These are phyloP conservation scores for Hypolimnas misippus DNA, from an alignment of 2,888 invertebrate genomes.

Conservation along the genomic window DNA sequence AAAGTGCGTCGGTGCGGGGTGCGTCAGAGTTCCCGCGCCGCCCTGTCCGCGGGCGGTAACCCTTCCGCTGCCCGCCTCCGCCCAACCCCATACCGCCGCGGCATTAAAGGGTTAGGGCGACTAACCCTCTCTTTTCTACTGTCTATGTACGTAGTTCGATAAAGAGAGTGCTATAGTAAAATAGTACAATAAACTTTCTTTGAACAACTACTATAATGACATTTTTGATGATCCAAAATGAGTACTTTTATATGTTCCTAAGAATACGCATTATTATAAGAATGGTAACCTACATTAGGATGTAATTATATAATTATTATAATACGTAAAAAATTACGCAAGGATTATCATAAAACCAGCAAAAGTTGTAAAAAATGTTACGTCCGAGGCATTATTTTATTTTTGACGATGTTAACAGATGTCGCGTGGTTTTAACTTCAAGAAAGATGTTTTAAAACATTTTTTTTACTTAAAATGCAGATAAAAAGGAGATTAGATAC, in stretches of 20 bases:
- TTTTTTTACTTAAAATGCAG: too few species aligned
- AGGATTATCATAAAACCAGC: neutral
- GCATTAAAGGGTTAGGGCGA: slow-evolving; percentile 77
- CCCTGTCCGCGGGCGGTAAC: slow-evolving; percentile 73
- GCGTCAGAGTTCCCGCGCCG: slow-evolving; percentile 53
- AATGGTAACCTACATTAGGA: too few species aligned
- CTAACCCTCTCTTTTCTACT: slow-evolving; percentile 60
- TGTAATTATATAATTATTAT: too few species aligned
- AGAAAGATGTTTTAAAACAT: neutral
- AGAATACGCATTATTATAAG: too few species aligned
- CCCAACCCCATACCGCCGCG: slow-evolving; percentile 62
- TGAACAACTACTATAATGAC: neutral
- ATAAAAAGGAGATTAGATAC: too few species aligned
- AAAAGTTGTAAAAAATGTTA: neutral
- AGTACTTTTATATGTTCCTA: neutral
- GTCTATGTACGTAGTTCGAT: slow-evolving; percentile 9
- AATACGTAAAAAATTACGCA: too few species aligned
- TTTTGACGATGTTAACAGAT: slow-evolving; percentile 30
- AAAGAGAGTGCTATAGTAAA: slow-evolving; percentile 11
- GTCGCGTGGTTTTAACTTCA: slow-evolving; percentile 17
- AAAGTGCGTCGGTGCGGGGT: slow-evolving; percentile 71
- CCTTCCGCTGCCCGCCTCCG: slow-evolving; percentile 77
- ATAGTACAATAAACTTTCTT: neutral
- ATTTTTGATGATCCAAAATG: too few species aligned
- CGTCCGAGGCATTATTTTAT: neutral